Evolutionary conservation across 2,888 invertebrate species (phyloP).

Genomic region (Synanthedon andrenaeformis): DNA sequence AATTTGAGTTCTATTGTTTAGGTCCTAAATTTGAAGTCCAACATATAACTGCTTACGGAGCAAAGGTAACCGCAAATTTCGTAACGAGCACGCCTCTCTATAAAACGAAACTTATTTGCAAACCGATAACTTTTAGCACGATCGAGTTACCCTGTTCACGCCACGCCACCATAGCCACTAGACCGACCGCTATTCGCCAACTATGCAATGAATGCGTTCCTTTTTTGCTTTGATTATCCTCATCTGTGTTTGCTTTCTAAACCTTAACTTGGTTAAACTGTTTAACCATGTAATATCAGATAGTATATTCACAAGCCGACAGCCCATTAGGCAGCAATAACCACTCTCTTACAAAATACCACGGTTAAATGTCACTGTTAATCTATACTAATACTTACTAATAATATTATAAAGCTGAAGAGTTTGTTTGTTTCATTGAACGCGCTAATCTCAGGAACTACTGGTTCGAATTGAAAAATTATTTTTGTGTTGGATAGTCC

Average conservation of each 20-base stretch:
- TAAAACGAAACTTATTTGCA: conserved; percentile 64
- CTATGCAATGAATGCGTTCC: conserved; percentile 51
- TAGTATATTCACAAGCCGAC: too few species aligned
- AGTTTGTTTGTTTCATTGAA: too few species aligned
- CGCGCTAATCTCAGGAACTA: too few species aligned
- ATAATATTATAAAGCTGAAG: too few species aligned
- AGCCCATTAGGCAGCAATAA: too few species aligned
- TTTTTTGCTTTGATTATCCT: conserved; percentile 26
- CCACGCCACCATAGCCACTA: conserved; percentile 29
- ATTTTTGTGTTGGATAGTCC: too few species aligned
- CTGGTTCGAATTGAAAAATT: too few species aligned
- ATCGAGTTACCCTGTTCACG: conserved; percentile 45
- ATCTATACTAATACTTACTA: too few species aligned
- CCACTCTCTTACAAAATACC: too few species aligned
- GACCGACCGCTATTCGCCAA: conserved; percentile 34
- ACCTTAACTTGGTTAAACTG: too few species aligned
- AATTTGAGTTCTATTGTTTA: conserved; percentile 66
- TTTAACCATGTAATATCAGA: too few species aligned
- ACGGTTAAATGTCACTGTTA: too few species aligned
- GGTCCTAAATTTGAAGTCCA: conserved; percentile 62
- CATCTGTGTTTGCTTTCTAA: background rate
- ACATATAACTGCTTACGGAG: conserved; percentile 68
- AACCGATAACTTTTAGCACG: conserved; percentile 59
- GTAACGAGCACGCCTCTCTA: conserved; percentile 56
- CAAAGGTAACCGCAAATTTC: conserved; percentile 68